Base-by-base conservation (phyloP, 2,113 vertebrate genomes). In the Pseudopipra pipra region DNA sequence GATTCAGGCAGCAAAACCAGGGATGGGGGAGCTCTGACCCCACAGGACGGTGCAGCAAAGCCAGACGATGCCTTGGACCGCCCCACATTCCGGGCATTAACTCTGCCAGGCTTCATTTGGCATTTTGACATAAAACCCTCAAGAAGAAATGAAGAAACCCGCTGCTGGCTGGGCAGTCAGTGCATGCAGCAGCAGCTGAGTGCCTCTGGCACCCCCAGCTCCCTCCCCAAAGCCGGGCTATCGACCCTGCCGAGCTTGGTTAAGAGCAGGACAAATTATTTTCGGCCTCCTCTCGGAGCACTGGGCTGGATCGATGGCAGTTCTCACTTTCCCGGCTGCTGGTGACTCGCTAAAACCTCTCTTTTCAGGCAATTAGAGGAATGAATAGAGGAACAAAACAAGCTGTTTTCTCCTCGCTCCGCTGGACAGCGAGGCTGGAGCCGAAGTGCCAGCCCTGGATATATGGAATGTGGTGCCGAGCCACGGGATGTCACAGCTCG, bases 291-390 rank as follows among this genome's bases (percentile, higher is more conserved):
- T 56, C 82, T 90, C 74, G 27, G 91, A 88, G 86, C 61, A 37
- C 31, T 19, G 73, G 46, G 49, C 4, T 72, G 85, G 92, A 96
- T 95, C 85, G 66, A 91, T 81, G 89, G 87, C 80, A 82, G 44
- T 44, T 87, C 94, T 28, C 79, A 24, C 37, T 87, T 67, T 84
- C 82, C 62, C 63, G 19, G 87, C 85, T 85, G 44, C 18, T 12
- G 72, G 49, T 37, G 65, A 46, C 66, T 90, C 70, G 63, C 78
- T 44, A 51, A 87, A 92, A 23, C 14, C 58, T 13, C 35, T 75
- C 70, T 88, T 94, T 88, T 76, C 87, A 89, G 95, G 96, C 89
- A 93, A 55, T 95, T 46, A 62, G 41, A 66, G 75, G 87, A 89
- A 88, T 39, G 91, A 87, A 89, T 65, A 79, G 76, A 63, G 76